Conservation (phyloP, 2,113 vertebrate species). For the Nyctereutes procyonoides region DNA sequence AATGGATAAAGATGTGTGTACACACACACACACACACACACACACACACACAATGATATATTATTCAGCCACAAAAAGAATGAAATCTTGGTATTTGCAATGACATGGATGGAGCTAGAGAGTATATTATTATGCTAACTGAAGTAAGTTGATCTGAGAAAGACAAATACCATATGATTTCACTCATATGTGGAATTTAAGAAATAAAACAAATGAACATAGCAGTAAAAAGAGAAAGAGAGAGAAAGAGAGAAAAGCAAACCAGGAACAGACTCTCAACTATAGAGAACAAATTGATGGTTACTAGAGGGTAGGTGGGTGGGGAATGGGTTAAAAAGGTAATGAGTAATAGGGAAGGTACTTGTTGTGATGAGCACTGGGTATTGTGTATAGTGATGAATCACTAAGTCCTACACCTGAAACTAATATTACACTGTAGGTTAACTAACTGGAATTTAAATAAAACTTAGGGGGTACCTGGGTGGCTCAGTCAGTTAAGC, state of each 20-base stretch:
- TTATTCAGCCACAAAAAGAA: background rate
- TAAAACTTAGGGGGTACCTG: background rate
- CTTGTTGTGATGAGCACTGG: background rate
- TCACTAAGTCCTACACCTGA: background rate
- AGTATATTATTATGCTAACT: background rate
- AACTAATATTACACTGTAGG: background rate
- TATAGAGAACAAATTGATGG: background rate
- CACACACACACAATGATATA: background rate
- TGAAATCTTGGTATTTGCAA: background rate
- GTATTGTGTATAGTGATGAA: background rate
- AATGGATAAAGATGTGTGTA: background rate
- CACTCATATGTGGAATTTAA: background rate
- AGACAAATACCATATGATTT: background rate
- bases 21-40: accelerated
- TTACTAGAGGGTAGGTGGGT: background rate
- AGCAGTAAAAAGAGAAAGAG: background rate
- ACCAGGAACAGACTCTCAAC: background rate
- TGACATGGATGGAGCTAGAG: background rate
- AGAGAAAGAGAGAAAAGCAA: background rate
- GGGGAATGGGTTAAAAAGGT: background rate
- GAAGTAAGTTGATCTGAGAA: background rate
- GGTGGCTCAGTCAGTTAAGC: no score
- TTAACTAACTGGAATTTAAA: background rate
- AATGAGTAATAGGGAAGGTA: background rate
- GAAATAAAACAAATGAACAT: background rate